phyloP scores from a whole-genome alignment of 1,140 invertebrate species.

The Adoxophyes honmai region DNA sequence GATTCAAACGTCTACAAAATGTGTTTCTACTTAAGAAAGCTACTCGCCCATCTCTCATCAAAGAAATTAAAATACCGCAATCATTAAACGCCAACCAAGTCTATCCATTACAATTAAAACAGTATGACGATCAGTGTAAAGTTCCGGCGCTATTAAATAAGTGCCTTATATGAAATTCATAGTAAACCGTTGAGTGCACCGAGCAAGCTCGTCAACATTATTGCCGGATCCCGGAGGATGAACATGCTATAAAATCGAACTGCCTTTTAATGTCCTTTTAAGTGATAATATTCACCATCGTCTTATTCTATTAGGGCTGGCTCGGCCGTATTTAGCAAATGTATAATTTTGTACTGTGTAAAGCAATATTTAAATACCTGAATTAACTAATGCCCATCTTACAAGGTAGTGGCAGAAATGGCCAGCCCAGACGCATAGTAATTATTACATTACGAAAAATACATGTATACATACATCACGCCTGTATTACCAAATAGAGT shows the following conservation, averaged over 20 bases:
- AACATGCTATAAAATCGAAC: slow-evolving; percentile 32
- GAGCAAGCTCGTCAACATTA: slow-evolving; percentile 31
- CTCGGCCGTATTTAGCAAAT: not conserved
- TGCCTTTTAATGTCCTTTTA: slow-evolving; percentile 26
- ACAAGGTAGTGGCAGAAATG: too few species aligned
- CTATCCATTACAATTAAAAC: too few species aligned
- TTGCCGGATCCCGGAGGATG: slow-evolving; percentile 22
- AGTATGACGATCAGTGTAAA: not conserved
- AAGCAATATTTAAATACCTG: not conserved
- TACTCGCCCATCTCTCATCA: too few species aligned
- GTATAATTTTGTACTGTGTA: not conserved
- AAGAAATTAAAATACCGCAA: too few species aligned
- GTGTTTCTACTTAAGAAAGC: too few species aligned
- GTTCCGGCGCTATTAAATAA: slow-evolving; percentile 5
- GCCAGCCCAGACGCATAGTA: too few species aligned
- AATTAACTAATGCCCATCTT: not conserved
- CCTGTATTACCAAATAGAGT: too few species aligned
- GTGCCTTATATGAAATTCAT: slow-evolving; percentile 11
- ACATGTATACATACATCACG: too few species aligned
- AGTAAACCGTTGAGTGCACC: slow-evolving; percentile 11
- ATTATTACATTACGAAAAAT: too few species aligned
- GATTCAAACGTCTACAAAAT: too few species aligned
- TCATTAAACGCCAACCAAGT: too few species aligned
- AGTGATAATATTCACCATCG: slow-evolving; percentile 14
- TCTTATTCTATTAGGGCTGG: not conserved